Base-by-base conservation (phyloP, 2,797 vertebrate species). In the Enteromius treurensis region DNA sequence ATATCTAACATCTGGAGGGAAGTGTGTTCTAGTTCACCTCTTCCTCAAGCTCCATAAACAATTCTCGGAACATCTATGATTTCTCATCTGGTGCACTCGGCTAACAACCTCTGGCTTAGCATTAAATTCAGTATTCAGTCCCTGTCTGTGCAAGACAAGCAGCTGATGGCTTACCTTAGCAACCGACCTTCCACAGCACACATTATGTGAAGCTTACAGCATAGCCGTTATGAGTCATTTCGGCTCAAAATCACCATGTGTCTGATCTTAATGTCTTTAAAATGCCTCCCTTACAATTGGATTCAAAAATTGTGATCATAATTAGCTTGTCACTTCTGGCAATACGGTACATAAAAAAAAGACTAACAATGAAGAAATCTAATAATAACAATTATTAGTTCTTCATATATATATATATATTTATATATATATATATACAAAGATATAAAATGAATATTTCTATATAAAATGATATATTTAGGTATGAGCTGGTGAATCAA, bases 141-240 rank as follows among this genome's bases (percentile, higher is more conserved):
- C 55, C 23, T 77, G 83, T 76, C 77, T 80, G 29, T 62, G 53
- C 32, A 45, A 73, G 68, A 49, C 40, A 60, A 73, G 68, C 51
- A 55, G 62, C 42, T 77, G 55, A 76, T 70, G 78, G 64, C 74
- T 83, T 77, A 67, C 79, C 79, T 81, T 74, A 64, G 81, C 85
- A 79, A 74, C 60, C 75, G 58, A 71, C 73, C 65, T 67, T 65
- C 64, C 80, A 68, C 82, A 85, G 74, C 86, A 83, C 68, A 79
- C 77, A 86, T 58, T 83, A 83, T 60, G 85, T 82, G 69, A 80
- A 75, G 47, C 60, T 75, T 87, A 47, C 84, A 65, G 70, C 49
- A 49, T 69, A 81, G 68, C 81, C 82, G 77, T 62, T 42, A 83
- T 74, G 82, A 80, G 42, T 85, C 58, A 65, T 58, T 77, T 29